Conservation (phyloP, 2,113 vertebrate genomes). For the Sminthopsis crassicaudata region DNA sequence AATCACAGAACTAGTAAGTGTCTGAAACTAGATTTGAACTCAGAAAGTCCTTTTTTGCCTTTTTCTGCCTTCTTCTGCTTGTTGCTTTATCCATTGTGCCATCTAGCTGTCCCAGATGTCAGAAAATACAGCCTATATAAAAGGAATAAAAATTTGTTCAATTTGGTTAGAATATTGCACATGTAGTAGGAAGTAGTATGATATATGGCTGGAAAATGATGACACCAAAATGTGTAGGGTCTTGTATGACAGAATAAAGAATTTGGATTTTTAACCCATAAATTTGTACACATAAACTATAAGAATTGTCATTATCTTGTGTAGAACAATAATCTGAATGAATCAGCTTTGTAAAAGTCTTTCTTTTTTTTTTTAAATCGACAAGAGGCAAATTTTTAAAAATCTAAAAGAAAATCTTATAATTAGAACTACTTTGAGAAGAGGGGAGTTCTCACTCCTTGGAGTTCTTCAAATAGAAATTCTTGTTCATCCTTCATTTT, state of each 20-base stretch:
- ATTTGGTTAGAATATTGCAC: neutral
- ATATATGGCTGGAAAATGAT: neutral
- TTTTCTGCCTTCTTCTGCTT: too few species aligned
- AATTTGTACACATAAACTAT: neutral
- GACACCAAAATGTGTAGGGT: neutral
- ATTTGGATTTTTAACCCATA: neutral
- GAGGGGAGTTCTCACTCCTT: neutral
- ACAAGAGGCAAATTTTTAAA: neutral
- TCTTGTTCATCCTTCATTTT: too few species aligned
- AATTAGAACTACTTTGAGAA: neutral
- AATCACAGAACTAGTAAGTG: too few species aligned
- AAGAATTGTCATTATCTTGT: neutral
- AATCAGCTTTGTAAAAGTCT: neutral
- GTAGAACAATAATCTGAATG: neutral
- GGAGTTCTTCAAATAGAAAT: neutral
- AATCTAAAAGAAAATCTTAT: neutral
- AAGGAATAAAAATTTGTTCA: neutral
- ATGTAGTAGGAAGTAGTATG: neutral
- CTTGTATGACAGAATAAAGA: neutral
- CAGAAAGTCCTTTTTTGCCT: too few species aligned
- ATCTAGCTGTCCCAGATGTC: neutral
- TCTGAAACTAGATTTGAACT: too few species aligned
- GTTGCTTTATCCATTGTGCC: too few species aligned
- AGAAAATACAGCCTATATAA: neutral
- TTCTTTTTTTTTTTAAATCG: neutral